Percentiles rank a stretch among this genome's conserved stretches.
Evolutionary conservation across 2,113 vertebrate species (phyloP).

Genomic region (Caranx melampygus): DNA sequence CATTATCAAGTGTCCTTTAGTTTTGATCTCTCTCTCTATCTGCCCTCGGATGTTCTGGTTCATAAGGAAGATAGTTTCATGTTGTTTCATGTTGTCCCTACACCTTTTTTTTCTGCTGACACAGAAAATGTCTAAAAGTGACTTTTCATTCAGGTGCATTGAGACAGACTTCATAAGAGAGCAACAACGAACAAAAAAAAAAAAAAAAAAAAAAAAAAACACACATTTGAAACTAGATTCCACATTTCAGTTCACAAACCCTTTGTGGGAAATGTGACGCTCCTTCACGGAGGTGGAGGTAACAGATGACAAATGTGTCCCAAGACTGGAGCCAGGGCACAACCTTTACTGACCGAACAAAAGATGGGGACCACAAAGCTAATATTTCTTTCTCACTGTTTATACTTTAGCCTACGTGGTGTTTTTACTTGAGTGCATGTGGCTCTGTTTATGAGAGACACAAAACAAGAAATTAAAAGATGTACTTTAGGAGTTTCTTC

Average conservation of each 20-base stretch:
- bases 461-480: background rate
- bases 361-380: conserved; percentile 31
- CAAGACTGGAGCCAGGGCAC: conserved; percentile 21
- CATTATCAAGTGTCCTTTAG: conserved; percentile 21
- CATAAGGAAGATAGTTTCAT: too few relatives aligned
- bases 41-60: background rate
- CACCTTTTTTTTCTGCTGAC: background rate
- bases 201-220: background rate
- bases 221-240: conserved; percentile 4
- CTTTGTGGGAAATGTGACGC: conserved; percentile 19
- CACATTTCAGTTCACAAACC: conserved; percentile 18
- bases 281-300: conserved; percentile 38
- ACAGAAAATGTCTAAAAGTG: background rate
- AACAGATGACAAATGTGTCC: conserved; percentile 49
- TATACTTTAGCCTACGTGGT: conserved; percentile 1
- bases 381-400: conserved; percentile 42
- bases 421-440: conserved; percentile 11
- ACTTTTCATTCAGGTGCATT: conserved; percentile 6
- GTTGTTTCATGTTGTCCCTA: too few relatives aligned
- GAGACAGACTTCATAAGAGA: conserved; percentile 3
- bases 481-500: background rate
- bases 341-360: conserved; percentile 21
- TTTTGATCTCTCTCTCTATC: conserved; percentile 29
- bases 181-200: background rate
- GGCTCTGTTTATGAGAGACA: background rate